Percentiles rank a stretch among this genome's conserved stretches.
These are phyloP conservation scores for Pipistrellus kuhlii DNA, from an alignment of 2,797 vertebrate species.

Conservation along the genomic window DNA sequence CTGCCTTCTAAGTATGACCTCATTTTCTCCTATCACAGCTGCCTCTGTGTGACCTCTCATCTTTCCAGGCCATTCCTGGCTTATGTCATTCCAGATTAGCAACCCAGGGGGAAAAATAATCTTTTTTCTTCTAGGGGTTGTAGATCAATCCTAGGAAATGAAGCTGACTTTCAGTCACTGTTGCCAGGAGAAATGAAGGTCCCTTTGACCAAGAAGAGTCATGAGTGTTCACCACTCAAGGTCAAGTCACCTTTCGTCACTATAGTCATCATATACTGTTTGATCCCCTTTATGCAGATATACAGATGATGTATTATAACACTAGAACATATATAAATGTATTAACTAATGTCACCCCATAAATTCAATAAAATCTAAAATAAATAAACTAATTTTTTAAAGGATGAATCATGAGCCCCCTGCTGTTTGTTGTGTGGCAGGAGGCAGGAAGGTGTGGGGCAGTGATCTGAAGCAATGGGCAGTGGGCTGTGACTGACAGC, in stretches of 20 bases:
- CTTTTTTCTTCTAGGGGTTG: background rate
- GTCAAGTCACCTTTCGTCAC: background rate
- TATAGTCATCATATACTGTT: background rate
- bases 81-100: conserved; percentile 37
- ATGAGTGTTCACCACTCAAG: background rate
- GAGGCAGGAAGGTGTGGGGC: accelerated
- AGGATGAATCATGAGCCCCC: background rate
- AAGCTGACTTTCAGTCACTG: background rate
- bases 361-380: background rate
- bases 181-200: background rate
- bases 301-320: background rate
- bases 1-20: background rate
- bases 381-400: background rate
- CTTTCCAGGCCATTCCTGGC: background rate
- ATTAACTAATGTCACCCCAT: background rate
- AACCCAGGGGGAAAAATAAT: background rate
- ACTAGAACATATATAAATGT: background rate
- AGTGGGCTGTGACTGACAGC: background rate
- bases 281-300: background rate
- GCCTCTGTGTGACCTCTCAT: background rate
- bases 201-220: background rate
- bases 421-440: background rate
- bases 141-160: background rate
- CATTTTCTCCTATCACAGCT: background rate
- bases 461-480: background rate